These are phyloP conservation scores for Ibidorhyncha struthersii DNA, from an alignment of 2,113 vertebrate species.

Conservation along the genomic window DNA sequence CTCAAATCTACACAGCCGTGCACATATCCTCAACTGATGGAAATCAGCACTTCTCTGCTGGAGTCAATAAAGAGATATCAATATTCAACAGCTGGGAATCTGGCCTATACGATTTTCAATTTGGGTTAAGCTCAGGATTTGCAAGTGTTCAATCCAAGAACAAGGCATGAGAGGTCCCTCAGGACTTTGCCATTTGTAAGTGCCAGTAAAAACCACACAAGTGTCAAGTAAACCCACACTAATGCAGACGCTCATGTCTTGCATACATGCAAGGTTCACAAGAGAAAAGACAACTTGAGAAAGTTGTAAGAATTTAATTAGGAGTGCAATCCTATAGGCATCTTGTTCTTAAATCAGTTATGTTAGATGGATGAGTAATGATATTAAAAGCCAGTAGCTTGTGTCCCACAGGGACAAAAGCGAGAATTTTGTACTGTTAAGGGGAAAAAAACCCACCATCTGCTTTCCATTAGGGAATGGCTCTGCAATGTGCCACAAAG, in stretches of 20 bases:
- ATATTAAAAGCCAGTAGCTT: constrained; percentile 36
- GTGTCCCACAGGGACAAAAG: neutral
- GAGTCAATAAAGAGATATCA: neutral
- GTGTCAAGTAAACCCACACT: neutral
- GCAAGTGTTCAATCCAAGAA: neutral
- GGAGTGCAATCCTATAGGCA: neutral
- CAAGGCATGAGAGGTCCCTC: neutral
- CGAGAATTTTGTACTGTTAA: neutral
- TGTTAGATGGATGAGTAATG: neutral
- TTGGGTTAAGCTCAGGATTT: neutral
- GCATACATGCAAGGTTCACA: neutral
- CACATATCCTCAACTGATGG: neutral
- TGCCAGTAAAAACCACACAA: neutral
- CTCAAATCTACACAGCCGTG: neutral
- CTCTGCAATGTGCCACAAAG: neutral
- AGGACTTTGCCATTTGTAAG: neutral
- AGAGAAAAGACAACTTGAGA: neutral
- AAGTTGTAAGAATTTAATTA: constrained; percentile 7
- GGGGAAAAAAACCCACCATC: rapidly evolving
- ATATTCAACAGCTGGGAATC: neutral
- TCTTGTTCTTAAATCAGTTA: neutral
- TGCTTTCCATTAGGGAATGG: neutral
- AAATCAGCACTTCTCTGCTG: constrained; percentile 14
- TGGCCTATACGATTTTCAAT: neutral
- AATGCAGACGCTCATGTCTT: neutral